Evolutionary conservation across 2,113 vertebrate genomes (phyloP), one percentile per base, ranked within the genome.

Genomic region (Megalops atlanticus): DNA sequence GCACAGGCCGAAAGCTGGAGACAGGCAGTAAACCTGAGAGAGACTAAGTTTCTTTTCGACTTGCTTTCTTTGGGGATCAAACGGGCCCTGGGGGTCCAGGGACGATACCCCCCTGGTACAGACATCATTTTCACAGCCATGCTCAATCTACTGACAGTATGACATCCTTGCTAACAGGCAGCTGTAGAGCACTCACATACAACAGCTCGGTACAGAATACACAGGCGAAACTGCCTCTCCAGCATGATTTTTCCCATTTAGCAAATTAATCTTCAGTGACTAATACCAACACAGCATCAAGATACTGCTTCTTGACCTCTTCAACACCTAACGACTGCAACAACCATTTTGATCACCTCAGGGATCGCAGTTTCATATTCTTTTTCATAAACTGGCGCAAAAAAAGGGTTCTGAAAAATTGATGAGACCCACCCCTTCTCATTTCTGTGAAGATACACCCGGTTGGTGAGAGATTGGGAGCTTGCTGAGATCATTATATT

Each of bases 401-500:
- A n/a, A 16, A 58, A 77, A 54, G 47, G 16, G 31, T 43, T 45
- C 45, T 43, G 52, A n/a, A n/a, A 35, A 76, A 36, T 1, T 47
- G 45, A 31, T 49, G 15, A 21, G 24, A 41, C 38, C 5, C 54
- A 27, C 3, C 31, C 24, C 41, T 70, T 79, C 12, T 21, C 3
- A 18, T 10, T 70, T 64, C n/a, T 76, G 38, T 33, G 76, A 70
- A 35, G 16, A 76, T 64, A n/a, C 31, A 58, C 49, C 24, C 27
- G 6, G n/a, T 54, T 40, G 0, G 47, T n/a, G 35, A 36, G 2
- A 16, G 49, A 52, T 83, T 38, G 81, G 71, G 77, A 79, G 73
- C 54, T 71, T 83, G 80, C 79, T 7, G 5, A 78, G 74, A 76
- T 40, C 39, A 79, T 82, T 82, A 82, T 76, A 79, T 54, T 72